phyloP scores from a whole-genome alignment of 2,888 invertebrate species.

The Agapostemon virescens region DNA sequence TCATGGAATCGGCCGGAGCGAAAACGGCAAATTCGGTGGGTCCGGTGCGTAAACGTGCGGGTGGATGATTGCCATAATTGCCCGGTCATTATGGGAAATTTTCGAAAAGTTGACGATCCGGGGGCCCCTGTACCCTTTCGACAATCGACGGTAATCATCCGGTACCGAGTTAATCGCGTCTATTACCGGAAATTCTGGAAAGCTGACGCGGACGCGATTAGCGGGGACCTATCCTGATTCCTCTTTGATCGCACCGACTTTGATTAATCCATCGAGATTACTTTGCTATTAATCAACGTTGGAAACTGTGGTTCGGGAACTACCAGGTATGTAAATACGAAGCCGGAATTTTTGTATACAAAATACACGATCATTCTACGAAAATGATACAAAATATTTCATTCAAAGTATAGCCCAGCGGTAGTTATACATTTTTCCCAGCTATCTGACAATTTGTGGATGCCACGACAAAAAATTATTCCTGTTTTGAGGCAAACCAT shows the following conservation, averaged over 20 bases:
- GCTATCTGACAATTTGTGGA: too few relatives aligned
- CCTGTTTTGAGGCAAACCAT: too few relatives aligned
- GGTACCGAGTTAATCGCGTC: slow-evolving; percentile 52
- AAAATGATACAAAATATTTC: too few relatives aligned
- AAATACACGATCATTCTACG: too few relatives aligned
- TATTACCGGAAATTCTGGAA: slow-evolving; percentile 57
- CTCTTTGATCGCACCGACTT: slow-evolving; percentile 34
- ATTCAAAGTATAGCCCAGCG: too few relatives aligned
- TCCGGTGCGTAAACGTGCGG: slow-evolving; percentile 58
- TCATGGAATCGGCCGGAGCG: slow-evolving; percentile 43
- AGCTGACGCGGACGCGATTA: slow-evolving; percentile 29
- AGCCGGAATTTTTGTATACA: too few relatives aligned
- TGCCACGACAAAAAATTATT: too few relatives aligned
- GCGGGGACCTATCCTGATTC: neutral
- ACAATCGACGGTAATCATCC: slow-evolving; percentile 40
- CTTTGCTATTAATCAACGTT: slow-evolving; percentile 1
- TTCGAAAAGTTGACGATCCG: slow-evolving; percentile 53
- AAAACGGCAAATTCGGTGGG: slow-evolving; percentile 27
- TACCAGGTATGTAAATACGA: too few relatives aligned
- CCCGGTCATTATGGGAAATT: slow-evolving; percentile 64
- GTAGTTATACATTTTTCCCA: too few relatives aligned
- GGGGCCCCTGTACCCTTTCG: slow-evolving; percentile 24
- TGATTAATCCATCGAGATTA: slow-evolving; percentile 1
- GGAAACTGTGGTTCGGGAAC: neutral
- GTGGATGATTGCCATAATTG: slow-evolving; percentile 67